Evolutionary conservation across 2,113 vertebrate genomes (phyloP).

Genomic region (Phylloscopus whistleri): DNA sequence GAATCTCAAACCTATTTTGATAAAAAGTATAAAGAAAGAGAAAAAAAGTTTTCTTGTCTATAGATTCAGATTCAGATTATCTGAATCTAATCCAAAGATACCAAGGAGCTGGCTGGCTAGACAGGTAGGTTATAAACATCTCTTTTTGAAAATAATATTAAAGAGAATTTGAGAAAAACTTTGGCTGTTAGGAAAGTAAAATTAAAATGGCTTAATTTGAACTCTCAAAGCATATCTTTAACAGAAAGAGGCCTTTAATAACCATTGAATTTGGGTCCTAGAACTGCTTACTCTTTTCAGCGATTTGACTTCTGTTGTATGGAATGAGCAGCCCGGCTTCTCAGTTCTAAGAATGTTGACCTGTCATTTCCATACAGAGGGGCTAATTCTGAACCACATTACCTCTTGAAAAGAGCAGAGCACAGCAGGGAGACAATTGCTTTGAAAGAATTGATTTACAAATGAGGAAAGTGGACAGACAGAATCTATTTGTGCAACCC

Average conservation of each 20-base stretch:
- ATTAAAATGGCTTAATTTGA: background rate
- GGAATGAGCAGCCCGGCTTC: background rate
- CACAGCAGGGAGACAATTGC: background rate
- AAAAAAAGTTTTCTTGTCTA: background rate
- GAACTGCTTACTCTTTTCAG: background rate
- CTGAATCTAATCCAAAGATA: background rate
- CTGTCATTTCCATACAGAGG: background rate
- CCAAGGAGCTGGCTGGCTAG: background rate
- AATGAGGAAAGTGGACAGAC: background rate
- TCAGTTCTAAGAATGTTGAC: background rate
- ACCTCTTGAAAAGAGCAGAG: background rate
- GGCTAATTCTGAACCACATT: background rate
- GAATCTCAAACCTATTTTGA: background rate
- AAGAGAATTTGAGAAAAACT: background rate
- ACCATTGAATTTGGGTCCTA: background rate
- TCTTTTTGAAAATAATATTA: background rate
- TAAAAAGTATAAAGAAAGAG: background rate
- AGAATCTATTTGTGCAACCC: background rate
- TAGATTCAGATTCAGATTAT: background rate
- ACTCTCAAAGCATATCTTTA: background rate
- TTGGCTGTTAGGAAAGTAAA: background rate
- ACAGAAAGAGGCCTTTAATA: background rate
- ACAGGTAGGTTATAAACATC: background rate
- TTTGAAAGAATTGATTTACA: background rate
- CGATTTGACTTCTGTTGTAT: background rate